phyloP scores from a whole-genome alignment of 2,113 vertebrate genomes.

The Laticauda laticaudata region DNA sequence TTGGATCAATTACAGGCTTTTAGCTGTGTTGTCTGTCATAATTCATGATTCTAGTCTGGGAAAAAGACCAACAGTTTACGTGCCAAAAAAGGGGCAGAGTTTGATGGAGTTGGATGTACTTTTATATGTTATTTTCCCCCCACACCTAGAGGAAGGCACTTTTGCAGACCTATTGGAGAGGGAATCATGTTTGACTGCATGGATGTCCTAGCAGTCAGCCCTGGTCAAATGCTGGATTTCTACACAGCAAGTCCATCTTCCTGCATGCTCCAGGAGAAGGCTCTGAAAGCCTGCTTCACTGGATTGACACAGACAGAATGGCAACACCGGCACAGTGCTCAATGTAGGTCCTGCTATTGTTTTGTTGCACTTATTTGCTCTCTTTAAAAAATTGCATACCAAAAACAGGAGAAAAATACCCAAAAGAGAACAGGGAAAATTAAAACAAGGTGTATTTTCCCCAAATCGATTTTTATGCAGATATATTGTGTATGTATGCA shows the following conservation, averaged over 20 bases:
- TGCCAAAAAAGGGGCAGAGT: conserved; percentile 89
- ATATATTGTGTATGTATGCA: conserved; percentile 29
- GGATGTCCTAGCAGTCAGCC: conserved; percentile 89
- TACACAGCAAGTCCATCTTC: conserved; percentile 89
- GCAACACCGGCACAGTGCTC: conserved; percentile 86
- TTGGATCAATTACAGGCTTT: conserved; percentile 84
- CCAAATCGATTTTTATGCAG: conserved; percentile 33
- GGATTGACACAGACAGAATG: conserved; percentile 89
- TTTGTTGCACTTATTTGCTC: conserved; percentile 51
- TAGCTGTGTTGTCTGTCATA: conserved; percentile 84
- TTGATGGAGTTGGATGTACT: conserved; percentile 95
- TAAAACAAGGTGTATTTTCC: conserved; percentile 57
- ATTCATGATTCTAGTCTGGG: conserved; percentile 90
- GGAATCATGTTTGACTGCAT: conserved; percentile 94
- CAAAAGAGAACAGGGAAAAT: conserved; percentile 26
- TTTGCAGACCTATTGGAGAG: conserved; percentile 74
- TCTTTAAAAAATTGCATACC: conserved; percentile 67
- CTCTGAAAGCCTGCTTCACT: conserved; percentile 88
- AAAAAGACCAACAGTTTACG: conserved; percentile 82
- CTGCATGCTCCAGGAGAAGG: conserved; percentile 92
- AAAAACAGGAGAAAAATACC: conserved; percentile 20
- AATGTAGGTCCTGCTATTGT: conserved; percentile 86
- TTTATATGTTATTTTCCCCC: conserved; percentile 79
- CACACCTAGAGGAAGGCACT: conserved; percentile 82
- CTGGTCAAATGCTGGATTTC: conserved; percentile 88